Evolutionary conservation across 2,888 invertebrate genomes (phyloP).

Genomic region (Macroteleia sp.): DNA sequence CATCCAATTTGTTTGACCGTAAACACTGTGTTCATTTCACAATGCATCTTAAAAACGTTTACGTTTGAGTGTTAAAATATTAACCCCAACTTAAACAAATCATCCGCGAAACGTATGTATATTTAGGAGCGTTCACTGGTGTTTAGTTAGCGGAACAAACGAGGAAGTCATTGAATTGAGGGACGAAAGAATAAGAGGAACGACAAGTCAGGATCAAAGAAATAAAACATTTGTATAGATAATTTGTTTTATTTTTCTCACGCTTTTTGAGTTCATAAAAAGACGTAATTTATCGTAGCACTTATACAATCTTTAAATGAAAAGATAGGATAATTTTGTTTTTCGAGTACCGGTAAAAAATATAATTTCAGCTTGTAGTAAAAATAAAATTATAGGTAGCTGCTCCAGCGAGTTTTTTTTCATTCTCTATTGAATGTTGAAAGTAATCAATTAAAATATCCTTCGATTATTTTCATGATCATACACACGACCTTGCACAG

Average conservation of each 20-base stretch:
- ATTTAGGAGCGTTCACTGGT: constrained; percentile 27
- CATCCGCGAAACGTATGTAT: constrained; percentile 33
- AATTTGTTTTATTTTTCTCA: too few relatives aligned
- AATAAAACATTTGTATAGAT: too few relatives aligned
- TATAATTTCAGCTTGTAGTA: too few relatives aligned
- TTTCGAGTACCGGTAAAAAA: too few relatives aligned
- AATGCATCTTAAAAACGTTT: constrained; percentile 7
- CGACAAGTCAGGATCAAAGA: too few relatives aligned
- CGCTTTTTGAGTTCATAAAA: too few relatives aligned
- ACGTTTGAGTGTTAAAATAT: constrained; percentile 33
- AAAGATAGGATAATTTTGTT: too few relatives aligned
- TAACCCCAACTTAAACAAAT: constrained; percentile 36
- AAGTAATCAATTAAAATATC: constrained; percentile 27
- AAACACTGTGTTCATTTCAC: constrained; percentile 4
- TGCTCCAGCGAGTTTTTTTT: background rate
- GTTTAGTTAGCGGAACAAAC: constrained; percentile 38
- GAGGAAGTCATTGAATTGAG: too few relatives aligned
- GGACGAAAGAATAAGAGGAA: background rate
- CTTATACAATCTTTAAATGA: too few relatives aligned
- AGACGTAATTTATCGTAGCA: too few relatives aligned
- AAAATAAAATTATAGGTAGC: constrained; percentile 20
- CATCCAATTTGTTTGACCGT: too few relatives aligned
- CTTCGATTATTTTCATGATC: constrained; percentile 50
- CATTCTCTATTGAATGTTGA: constrained; percentile 11
- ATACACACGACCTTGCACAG: constrained; percentile 32